Conservation (phyloP, 2,888 invertebrate species). For the Chrysopilus asiliformis region DNA sequence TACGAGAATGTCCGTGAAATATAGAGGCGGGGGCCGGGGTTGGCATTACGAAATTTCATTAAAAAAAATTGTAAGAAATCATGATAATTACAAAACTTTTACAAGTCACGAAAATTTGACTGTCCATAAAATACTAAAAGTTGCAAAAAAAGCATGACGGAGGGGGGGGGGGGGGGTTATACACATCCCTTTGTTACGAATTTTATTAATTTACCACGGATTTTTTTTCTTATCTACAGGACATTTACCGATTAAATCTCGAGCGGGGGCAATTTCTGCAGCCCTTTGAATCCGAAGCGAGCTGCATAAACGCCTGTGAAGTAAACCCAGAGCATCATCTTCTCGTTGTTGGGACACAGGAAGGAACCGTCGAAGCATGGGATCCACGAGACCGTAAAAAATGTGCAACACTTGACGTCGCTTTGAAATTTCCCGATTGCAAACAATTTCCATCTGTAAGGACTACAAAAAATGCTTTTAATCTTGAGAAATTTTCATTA, state of each 20-base stretch:
- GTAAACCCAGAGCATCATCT: constrained; percentile 84
- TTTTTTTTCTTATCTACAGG: constrained; percentile 39
- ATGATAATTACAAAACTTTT: too few species aligned
- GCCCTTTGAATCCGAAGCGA: constrained; percentile 62
- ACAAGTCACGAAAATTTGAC: too few species aligned
- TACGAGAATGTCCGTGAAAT: too few species aligned
- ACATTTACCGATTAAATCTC: constrained; percentile 88
- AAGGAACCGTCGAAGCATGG: constrained; percentile 93
- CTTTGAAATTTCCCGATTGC: constrained; percentile 44
- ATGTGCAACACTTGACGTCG: constrained; percentile 76
- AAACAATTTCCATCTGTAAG: constrained; percentile 35
- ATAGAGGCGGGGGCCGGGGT: too few species aligned
- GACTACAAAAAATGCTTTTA: constrained; percentile 1
- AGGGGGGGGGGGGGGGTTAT: too few species aligned
- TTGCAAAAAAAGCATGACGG: too few species aligned
- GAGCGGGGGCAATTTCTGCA: constrained; percentile 90
- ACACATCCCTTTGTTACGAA: too few species aligned
- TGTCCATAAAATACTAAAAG: too few species aligned
- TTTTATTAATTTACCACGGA: too few species aligned
- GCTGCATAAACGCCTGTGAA: constrained; percentile 66
- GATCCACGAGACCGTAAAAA: constrained; percentile 72
- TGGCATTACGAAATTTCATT: too few species aligned
- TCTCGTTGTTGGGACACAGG: constrained; percentile 71
- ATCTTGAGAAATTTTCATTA: background rate
- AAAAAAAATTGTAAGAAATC: too few species aligned